Evolutionary conservation across 2,113 vertebrate genomes (phyloP), one percentile per base, ranked within the genome.

Genomic region (Oryzias melastigma): DNA sequence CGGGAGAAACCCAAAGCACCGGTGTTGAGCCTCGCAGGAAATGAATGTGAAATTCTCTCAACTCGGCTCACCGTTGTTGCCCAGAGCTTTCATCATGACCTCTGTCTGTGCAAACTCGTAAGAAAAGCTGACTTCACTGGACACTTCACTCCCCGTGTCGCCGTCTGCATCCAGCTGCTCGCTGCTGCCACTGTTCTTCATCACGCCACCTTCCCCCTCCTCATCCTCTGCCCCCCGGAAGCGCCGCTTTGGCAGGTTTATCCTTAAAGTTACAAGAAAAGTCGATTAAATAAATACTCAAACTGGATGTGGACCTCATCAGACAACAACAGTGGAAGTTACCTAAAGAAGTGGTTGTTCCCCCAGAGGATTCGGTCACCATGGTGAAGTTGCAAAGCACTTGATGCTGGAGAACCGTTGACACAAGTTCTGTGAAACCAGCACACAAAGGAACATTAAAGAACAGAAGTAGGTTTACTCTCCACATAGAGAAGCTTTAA

Each of bases 271-370:
- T 29, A 20, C 16, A 10, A 35, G 35, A 35, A 12, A 35, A 12
- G 35, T 35, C 2, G 35, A 35, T 3, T 12, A 12, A 12, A 35
- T 12, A 8, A 35, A 35, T 10, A 12, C 35, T 35, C 35, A 27
- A 27, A 27, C 25, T 27, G 25, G 25, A 27, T 6, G 5, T 27
- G 5, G 25, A 27, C 4, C 5, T 27, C 25, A 27, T 27, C 25
- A 27, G 4, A 27, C 4, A 27, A 27, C 25, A 41, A 55, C 3
- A 19, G 8, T 42, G 17, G 5, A 5, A 0, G 14, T 19, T 70
- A 98, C 97, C 97, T 96, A 89, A 99, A 98, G 82, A 98, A 99
- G 70, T 99, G 97, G 82, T 99, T 98, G 89, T 99, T 97, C 48
- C 97, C 97, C 97, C 97, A 99, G n/a, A 99, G 82, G 70, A 99